These are phyloP conservation scores for Diadophis punctatus DNA, from an alignment of 2,113 vertebrate genomes.

Conservation along the genomic window DNA sequence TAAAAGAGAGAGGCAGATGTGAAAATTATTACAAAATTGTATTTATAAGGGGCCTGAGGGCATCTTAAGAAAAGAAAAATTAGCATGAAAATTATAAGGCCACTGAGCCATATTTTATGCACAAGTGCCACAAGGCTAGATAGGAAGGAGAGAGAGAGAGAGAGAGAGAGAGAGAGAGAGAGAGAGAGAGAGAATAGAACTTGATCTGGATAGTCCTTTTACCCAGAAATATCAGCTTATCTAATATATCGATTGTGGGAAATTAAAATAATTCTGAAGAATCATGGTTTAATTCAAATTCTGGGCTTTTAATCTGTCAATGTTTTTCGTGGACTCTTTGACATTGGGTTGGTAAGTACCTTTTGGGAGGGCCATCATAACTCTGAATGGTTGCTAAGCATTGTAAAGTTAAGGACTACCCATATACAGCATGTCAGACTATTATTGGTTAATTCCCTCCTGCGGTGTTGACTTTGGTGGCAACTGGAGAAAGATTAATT, in stretches of 20 bases:
- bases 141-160: neutral
- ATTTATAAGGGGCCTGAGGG: slow-evolving; percentile 11
- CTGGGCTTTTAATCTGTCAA: neutral
- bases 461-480: slow-evolving; percentile 38
- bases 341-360: too few species aligned
- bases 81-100: neutral
- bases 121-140: neutral
- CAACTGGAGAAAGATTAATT: slow-evolving; percentile 7
- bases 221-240: neutral
- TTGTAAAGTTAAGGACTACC: too few species aligned
- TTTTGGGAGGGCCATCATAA: too few species aligned
- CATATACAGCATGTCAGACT: slow-evolving; percentile 6
- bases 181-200: neutral
- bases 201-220: slow-evolving; percentile 9
- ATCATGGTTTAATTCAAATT: neutral
- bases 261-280: slow-evolving; percentile 1
- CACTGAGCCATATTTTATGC: neutral
- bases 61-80: neutral
- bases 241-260: neutral
- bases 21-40: neutral
- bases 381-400: too few species aligned
- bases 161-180: neutral
- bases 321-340: neutral
- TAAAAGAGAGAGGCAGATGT: neutral
- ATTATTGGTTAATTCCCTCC: slow-evolving; percentile 20